Percentiles rank a stretch among this genome's conserved stretches.
Evolutionary conservation across 1,140 invertebrate genomes (phyloP).

Genomic region (Ditylenchus dipsaci): DNA sequence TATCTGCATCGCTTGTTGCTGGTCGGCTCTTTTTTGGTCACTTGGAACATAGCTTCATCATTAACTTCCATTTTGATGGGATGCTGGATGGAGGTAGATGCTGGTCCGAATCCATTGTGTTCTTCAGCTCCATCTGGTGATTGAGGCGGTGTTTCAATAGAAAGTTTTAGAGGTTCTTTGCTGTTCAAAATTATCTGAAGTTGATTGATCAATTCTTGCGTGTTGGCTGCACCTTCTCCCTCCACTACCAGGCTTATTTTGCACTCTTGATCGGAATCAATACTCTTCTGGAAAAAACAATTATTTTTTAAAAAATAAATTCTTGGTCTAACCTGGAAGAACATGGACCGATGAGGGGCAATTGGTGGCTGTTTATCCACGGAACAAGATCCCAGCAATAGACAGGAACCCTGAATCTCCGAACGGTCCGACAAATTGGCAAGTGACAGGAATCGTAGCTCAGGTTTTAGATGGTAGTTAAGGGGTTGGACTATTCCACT

Average conservation of each 20-base stretch:
- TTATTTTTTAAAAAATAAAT: no score
- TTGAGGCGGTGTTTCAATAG: slow-evolving; percentile 28
- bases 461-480: not conserved
- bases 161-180: not conserved
- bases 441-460: slow-evolving; percentile 8
- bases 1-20: not conserved
- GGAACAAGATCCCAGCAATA: slow-evolving; percentile 6
- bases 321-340: slow-evolving; percentile 4
- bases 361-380: slow-evolving; percentile 13
- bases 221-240: slow-evolving; percentile 3
- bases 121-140: slow-evolving; percentile 4
- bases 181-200: slow-evolving; percentile 18
- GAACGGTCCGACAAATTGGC: slow-evolving; percentile 10
- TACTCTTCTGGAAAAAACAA: slow-evolving; percentile 12
- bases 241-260: slow-evolving; percentile 22
- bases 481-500: not conserved
- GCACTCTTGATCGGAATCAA: slow-evolving; percentile 7
- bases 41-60: not conserved
- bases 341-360: slow-evolving; percentile 27
- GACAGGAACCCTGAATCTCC: slow-evolving; percentile 3
- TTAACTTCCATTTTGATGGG: not conserved
- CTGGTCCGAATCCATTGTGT: not conserved
- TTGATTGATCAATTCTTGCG: slow-evolving; percentile 14
- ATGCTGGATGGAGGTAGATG: not conserved
- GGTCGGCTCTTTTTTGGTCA: not conserved